Evolutionary conservation across 2,797 vertebrate genomes (phyloP).

Genomic region (Takifugu rubripes): DNA sequence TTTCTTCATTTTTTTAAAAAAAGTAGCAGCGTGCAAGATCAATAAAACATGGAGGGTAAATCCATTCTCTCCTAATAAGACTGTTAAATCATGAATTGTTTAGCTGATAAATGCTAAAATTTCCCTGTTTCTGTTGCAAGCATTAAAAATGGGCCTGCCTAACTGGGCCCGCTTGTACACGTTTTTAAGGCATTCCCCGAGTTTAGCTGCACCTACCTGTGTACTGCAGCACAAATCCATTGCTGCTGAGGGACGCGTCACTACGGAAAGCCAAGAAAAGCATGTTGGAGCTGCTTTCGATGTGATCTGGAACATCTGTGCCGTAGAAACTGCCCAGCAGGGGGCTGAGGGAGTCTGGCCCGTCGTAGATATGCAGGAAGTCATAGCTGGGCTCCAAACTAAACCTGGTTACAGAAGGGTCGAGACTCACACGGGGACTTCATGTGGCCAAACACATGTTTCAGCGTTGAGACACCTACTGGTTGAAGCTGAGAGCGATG

Average conservation of each 20-base stretch:
- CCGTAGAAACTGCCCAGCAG: slow-evolving; percentile 95
- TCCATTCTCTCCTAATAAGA: slow-evolving; percentile 37
- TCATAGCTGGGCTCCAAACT: slow-evolving; percentile 97
- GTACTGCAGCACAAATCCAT: slow-evolving; percentile 93
- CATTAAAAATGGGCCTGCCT: too few species aligned
- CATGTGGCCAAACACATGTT: background rate
- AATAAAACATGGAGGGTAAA: slow-evolving; percentile 52
- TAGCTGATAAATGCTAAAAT: slow-evolving; percentile 32
- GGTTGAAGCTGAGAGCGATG: slow-evolving; percentile 90
- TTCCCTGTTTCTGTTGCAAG: slow-evolving; percentile 16
- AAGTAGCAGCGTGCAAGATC: slow-evolving; percentile 59
- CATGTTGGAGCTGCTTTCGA: slow-evolving; percentile 95
- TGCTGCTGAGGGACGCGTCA: slow-evolving; percentile 93
- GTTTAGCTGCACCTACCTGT: slow-evolving; percentile 74
- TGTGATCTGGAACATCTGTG: slow-evolving; percentile 86
- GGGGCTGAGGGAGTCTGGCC: slow-evolving; percentile 90
- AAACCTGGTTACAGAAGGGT: slow-evolving; percentile 77
- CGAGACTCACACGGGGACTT: background rate
- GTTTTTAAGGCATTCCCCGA: too few species aligned
- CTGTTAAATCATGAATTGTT: slow-evolving; percentile 45
- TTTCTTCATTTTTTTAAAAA: slow-evolving; percentile 13
- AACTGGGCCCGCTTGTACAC: too few species aligned
- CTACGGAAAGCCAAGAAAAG: slow-evolving; percentile 97
- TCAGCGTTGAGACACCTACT: slow-evolving; percentile 69
- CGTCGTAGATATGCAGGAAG: slow-evolving; percentile 96